These are phyloP conservation scores for Polymixis flavicincta DNA, from an alignment of 2,888 invertebrate genomes.

Conservation along the genomic window DNA sequence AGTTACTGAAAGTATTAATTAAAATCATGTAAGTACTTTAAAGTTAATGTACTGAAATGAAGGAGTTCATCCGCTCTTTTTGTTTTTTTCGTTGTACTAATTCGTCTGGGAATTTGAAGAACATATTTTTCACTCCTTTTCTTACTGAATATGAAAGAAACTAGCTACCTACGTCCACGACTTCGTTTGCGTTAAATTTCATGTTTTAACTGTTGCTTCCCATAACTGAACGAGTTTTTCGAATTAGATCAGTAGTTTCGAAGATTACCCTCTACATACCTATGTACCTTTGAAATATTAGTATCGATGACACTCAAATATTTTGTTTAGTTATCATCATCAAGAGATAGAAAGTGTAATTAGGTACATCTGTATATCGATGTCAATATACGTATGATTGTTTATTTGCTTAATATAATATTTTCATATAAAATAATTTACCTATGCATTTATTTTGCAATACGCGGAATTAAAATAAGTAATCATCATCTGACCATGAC, in stretches of 20 bases:
- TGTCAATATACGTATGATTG: too few species aligned
- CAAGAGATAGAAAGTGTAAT: too few species aligned
- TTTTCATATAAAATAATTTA: too few species aligned
- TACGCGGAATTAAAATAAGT: too few species aligned
- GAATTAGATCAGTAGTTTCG: neutral
- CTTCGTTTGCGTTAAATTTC: neutral
- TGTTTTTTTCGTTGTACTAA: slow-evolving; percentile 3
- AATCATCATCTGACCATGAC: too few species aligned
- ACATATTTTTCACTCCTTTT: neutral
- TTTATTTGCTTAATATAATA: too few species aligned
- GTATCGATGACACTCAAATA: neutral
- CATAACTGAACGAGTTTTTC: neutral
- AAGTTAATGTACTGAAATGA: slow-evolving; percentile 21
- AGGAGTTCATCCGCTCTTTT: slow-evolving; percentile 7
- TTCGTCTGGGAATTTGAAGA: slow-evolving; percentile 5
- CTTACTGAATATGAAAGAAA: neutral
- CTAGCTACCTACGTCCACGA: neutral
- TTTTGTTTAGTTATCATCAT: neutral
- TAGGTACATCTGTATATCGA: too few species aligned
- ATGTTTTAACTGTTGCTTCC: neutral
- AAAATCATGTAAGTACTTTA: slow-evolving; percentile 26
- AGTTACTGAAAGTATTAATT: slow-evolving; percentile 34
- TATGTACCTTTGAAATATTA: too few species aligned
- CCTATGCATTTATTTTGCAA: too few species aligned
- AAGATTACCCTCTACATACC: neutral